Base-by-base conservation (phyloP, 1,140 invertebrate genomes). In the Battus philenor region DNA sequence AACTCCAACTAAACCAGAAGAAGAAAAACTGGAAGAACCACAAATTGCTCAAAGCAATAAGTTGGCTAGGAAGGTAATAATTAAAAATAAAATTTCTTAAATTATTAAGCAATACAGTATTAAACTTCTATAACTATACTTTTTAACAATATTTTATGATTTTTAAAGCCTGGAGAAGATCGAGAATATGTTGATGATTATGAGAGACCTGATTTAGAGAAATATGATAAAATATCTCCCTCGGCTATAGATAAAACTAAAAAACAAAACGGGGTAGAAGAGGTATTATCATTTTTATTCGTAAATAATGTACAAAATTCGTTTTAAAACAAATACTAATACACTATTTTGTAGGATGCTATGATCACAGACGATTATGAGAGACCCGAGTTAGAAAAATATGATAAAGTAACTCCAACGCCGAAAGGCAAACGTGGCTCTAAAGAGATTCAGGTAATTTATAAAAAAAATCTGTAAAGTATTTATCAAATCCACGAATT, bases 151-250 rank as follows among this genome's bases (percentile, higher is more conserved):
- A n/a, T 33, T 26, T 50, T 41, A n/a, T 44, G 17, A 31, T 51
- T 45, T 54, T 41, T 62, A 47, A 70, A 83, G 75, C 77, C 77
- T 31, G 70, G 68, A 29, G 60, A 77, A 36, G 56, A 72, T 45
- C 65, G 65, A 54, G 75, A 81, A 44, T 77, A 76, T 24, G 54
- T 82, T 18, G 79, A 86, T 41, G 79, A 88, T 61, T 88, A 88
- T 54, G 76, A 88, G 73, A 73, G 73, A 20, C 85, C 88, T 2
- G 68, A 84, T 33, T 62, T 89, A 45, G 86, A 87, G 51, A 86
- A 74, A 65, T 87, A 82, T 57, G 76, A 83, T 47, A 85, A 77
- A 61, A 46, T 74, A 12, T 64, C 72, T 24, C 72, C 75, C 10
- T 72, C 70, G 30, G 68, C 77, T 8, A 56, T 59, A 15, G 77